phyloP scores from a whole-genome alignment of 1,140 invertebrate genomes.

The Drosophila grimshawi region DNA sequence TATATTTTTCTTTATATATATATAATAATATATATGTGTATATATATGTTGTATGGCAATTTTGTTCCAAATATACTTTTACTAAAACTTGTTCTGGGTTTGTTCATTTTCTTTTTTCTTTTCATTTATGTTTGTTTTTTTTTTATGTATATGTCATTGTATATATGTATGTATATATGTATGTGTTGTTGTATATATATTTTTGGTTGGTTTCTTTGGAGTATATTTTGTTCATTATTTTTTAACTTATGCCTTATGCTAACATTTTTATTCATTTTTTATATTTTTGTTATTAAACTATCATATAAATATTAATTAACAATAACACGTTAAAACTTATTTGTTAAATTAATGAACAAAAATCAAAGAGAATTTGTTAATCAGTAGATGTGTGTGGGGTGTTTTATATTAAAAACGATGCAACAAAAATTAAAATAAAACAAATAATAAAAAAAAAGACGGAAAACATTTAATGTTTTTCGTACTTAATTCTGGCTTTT shows the following conservation, averaged over 20 bases:
- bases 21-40: constrained; percentile 41
- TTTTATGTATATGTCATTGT: constrained; percentile 52
- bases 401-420: constrained; percentile 61
- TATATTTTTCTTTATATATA: constrained; percentile 35
- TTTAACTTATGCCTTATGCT: constrained; percentile 73
- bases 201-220: constrained; percentile 83
- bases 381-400: constrained; percentile 27
- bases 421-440: constrained; percentile 59
- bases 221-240: constrained; percentile 80
- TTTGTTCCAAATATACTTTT: constrained; percentile 80
- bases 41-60: constrained; percentile 69
- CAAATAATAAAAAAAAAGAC: constrained; percentile 26
- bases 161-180: constrained; percentile 69
- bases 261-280: constrained; percentile 47
- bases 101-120: constrained; percentile 52
- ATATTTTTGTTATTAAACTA: constrained; percentile 48
- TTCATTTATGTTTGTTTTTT: constrained; percentile 50
- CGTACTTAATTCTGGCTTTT: constrained; percentile 14
- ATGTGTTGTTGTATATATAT: constrained; percentile 79
- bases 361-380: constrained; percentile 49
- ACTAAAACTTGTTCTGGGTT: constrained; percentile 75
- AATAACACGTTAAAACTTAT: constrained; percentile 76
- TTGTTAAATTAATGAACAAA: constrained; percentile 72
- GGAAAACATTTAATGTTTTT: constrained; percentile 64
- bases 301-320: constrained; percentile 79